Base-by-base conservation (phyloP, 1,140 invertebrate genomes). In the Eurosta solidaginis region DNA sequence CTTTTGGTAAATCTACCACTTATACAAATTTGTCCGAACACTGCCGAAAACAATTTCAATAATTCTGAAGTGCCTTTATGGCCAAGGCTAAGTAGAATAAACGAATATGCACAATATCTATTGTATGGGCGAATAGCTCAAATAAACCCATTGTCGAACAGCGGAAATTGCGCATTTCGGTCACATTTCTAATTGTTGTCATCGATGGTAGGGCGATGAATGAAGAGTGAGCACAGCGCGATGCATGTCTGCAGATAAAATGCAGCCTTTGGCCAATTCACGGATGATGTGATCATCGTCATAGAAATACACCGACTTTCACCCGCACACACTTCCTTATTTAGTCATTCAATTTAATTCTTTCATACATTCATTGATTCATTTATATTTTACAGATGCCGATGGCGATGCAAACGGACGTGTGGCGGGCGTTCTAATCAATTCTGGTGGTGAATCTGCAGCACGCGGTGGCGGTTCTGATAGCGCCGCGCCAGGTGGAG, bases 371-470 rank as follows among this genome's bases (percentile, higher is more conserved):
- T 74, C 42, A 63, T 54, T 27, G 47, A 50, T 59, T 78, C 25
- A 73, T 78, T 50, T 78, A 74, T 68, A 42, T n/a, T 40, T 36
- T 29, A 47, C 68, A 45, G 47, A 47, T 50, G 83, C 80, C 73
- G 84, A 85, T 81, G 82, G 73, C 47, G 68, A 50, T 74, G 22
- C 44, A 7, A 75, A 36, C 49, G 85, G 86, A 77, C 83, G 85
- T 29, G 83, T 82, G 81, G 83, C 85, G 25, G 85, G 85, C 27
- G 83, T 83, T 75, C 79, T 86, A 73, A 81, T 86, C 74, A 86
- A 86, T 80, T 79, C 79, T 27, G 79, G 76, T 47, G 76, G 50
- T 14, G 82, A 50, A 17, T 40, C 36, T 1, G 33, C 59, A 5
- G 6, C 12, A n/a, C 33, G 59, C 33, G 63, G 6, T 29, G 63